Conservation (phyloP, 1,140 invertebrate species). For the Scaptodrosophila lebanonensis region DNA sequence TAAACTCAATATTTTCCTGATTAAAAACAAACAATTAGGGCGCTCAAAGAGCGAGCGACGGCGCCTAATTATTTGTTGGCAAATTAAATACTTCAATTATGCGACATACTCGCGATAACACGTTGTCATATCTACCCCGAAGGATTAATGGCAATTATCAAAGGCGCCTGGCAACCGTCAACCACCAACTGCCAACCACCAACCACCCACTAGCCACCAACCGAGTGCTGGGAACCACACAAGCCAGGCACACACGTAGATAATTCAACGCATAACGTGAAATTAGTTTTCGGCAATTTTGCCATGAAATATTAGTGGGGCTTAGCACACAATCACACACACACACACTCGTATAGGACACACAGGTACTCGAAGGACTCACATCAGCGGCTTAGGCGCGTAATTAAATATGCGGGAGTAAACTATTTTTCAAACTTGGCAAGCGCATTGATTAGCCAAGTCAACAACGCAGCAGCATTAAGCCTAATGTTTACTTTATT, state of each 20-base stretch:
- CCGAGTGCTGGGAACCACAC: too few relatives aligned
- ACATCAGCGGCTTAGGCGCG: too few relatives aligned
- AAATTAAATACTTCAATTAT: slow-evolving; percentile 68
- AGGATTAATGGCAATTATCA: slow-evolving; percentile 53
- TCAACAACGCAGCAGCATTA: too few relatives aligned
- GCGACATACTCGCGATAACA: slow-evolving; percentile 21
- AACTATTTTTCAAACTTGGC: slow-evolving; percentile 45
- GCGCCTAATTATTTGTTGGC: slow-evolving; percentile 35
- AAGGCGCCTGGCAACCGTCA: slow-evolving; percentile 10
- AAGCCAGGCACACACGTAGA: neutral
- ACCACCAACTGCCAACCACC: too few relatives aligned
- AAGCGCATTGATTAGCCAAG: slow-evolving; percentile 70
- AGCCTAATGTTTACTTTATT: slow-evolving; percentile 72
- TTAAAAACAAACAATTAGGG: slow-evolving; percentile 70
- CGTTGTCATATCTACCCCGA: slow-evolving; percentile 1
- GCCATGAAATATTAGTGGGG: slow-evolving; percentile 19
- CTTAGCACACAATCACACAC: neutral
- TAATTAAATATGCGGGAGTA: slow-evolving; percentile 24
- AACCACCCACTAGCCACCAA: too few relatives aligned
- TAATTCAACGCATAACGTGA: slow-evolving; percentile 20
- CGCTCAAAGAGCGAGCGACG: neutral
- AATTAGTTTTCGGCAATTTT: slow-evolving; percentile 53
- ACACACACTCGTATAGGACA: neutral
- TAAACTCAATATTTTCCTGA: slow-evolving; percentile 59
- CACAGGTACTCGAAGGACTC: too few relatives aligned